Evolutionary conservation across 1,140 invertebrate species (phyloP), one percentile per base, ranked within the genome.

Genomic region (Sinella curviseta): DNA sequence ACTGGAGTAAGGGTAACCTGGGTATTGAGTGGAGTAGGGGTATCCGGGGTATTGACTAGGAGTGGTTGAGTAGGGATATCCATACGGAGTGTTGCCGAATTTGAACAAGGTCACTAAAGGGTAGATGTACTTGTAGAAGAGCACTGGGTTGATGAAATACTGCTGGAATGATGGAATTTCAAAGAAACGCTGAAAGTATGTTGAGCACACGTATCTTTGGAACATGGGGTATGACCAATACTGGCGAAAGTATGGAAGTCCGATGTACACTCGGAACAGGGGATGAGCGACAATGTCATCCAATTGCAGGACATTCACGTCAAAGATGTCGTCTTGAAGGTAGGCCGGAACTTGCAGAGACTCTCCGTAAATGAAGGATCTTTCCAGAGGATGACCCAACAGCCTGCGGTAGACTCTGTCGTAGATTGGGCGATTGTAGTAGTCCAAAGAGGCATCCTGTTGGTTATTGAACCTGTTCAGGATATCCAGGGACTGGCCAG

Each of bases 81-180:
- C 24, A 24, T 60, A 60, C 12, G 55, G 12, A 24, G 55, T 16
- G n/a, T 14, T 54, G 48, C 14, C 48, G n/a, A 14, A n/a, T 16
- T 54, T 54, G n/a, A n/a, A 54, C n/a, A 14, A 54, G n/a, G 14
- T 54, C 14, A 70, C 65, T 28, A 14, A 14, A 16, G 65, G 65
- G 65, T 17, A 16, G 28, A 70, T 70, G 65, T 74, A 74, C 73
- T 74, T 74, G 73, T 74, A 74, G 73, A 74, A 74, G 73, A 74
- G 33, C 8, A 33, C 24, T 74, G 73, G 73, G 73, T 74, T 30
- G 17, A 30, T 74, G 28, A 74, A 33, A n/a, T 74, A 74, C 16
- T 4, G 4, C 34, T 17, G 12, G 28, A 74, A 33, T 12, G 28
- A 8, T 14, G 28, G 28, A 24, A 67, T 67, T 8, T 8, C 24